Evolutionary conservation across 1,140 invertebrate species (phyloP), one percentile per base, ranked within the genome.

Genomic region (Zaprionus nigranus): DNA sequence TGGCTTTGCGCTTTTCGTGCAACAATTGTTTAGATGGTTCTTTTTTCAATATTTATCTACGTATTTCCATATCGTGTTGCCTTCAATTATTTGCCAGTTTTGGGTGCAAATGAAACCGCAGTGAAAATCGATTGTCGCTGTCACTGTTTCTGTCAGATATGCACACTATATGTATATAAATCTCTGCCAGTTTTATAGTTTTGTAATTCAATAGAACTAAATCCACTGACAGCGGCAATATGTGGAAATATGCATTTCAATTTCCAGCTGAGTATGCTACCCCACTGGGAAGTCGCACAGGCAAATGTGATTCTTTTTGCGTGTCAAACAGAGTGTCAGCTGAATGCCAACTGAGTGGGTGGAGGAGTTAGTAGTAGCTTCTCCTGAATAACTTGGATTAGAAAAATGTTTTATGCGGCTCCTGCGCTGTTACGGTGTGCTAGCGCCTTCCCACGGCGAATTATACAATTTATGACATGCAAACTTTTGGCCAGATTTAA

Each of bases 381-480:
- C 28, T 59, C 28, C 20, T 22, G 20, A 59, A 22, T 24, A 6
- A 15, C 30, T 38, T 59, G 57, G 30, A 58, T 36, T 15, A 30
- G 17, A 17, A 22, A 77, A 78, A 85, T 75, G 63, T 75, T 81
- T 60, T 74, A 67, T 70, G 81, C n/a, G n/a, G n/a, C n/a, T n/a
- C n/a, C n/a, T n/a, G n/a, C n/a, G n/a, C n/a, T n/a, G n/a, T n/a
- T n/a, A n/a, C n/a, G n/a, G n/a, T n/a, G n/a, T n/a, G n/a, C n/a
- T n/a, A n/a, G n/a, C n/a, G n/a, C n/a, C n/a, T n/a, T 46, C 40
- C 9, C 40, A 46, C n/a, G n/a, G n/a, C n/a, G 40, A 46, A 46
- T 51, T 13, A 51, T 24, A 24, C 46, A 51, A 46, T 46, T 46
- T 46, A 46, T 46, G 40, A 46, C 40, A n/a, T 46, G 40, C 40